Base-by-base conservation (phyloP, 2,113 vertebrate genomes). In the Hyperoodon ampullatus region DNA sequence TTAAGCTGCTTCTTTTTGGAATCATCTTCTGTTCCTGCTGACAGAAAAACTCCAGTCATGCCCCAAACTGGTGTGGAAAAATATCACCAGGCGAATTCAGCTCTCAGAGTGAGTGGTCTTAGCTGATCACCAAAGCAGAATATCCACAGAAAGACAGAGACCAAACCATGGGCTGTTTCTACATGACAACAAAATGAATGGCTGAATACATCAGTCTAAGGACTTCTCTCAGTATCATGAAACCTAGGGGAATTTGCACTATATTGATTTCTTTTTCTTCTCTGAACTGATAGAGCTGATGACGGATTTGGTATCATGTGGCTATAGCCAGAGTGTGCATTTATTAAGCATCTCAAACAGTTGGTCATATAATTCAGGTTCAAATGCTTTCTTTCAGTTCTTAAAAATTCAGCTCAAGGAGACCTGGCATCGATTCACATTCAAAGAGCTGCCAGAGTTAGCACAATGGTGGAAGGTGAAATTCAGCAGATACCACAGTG, bases 131-230 rank as follows among this genome's bases (percentile, higher is more conserved):
- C 92, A 95, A 81, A 90, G 66, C 50, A 63, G 21, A 83, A 4
- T 8, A 63, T 24, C 90, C 90, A 85, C 72, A 92, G 35, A 92
- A 81, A 78, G 55, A 50, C 83, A 70, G 96, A 86, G 53, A 72
- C 6, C n/a, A 95, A 85, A 30, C 74, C 28, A 30, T 0, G 0
- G 35, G 50, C 90, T 50, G 26, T 50, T 23, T 11, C 90, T 35
- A 26, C 47, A 28, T 1, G 88, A 82, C 61, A 85, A 42, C 70
- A 60, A 83, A 83, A 74, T 14, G 72, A 84, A 70, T 8, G 28
- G n/a, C 82, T 21, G 12, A 61, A 53, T 33, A 61, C 5, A 4
- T 58, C 44, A 35, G 9, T 65, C n/a, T 53, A 35, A 75, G 66
- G 47, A 28, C 28, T 82, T 35, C 19, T 84, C 55, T 68, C 30